These are phyloP conservation scores for Amphipyra tragopoginis DNA, from an alignment of 2,888 invertebrate species.

Conservation along the genomic window DNA sequence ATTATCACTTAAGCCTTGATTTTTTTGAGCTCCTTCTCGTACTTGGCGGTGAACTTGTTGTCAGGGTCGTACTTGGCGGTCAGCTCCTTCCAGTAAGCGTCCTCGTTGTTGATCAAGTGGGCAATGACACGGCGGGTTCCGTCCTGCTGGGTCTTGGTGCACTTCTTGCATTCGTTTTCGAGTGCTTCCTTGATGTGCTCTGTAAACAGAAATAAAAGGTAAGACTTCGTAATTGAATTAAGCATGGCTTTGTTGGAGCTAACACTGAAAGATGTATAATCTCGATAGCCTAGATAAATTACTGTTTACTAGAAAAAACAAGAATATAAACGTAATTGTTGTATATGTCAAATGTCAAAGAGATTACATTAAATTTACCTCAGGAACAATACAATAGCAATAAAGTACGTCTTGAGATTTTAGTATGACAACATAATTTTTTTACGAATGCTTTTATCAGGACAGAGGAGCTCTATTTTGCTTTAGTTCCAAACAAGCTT, in stretches of 20 bases:
- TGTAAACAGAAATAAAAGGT: constrained; percentile 39
- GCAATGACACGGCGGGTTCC: constrained; percentile 68
- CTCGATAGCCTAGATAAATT: no score
- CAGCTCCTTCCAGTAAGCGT: constrained; percentile 76
- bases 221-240: neutral
- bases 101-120: constrained; percentile 71
- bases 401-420: no score
- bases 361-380: no score
- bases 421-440: no score
- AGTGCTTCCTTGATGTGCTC: constrained; percentile 75
- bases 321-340: no score
- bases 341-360: neutral
- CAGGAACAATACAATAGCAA: no score
- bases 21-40: constrained; percentile 72
- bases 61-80: constrained; percentile 78
- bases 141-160: constrained; percentile 66
- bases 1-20: constrained; percentile 49
- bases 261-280: no score
- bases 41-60: constrained; percentile 69
- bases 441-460: no score
- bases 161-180: constrained; percentile 69
- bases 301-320: no score
- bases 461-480: no score
- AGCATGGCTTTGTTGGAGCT: no score
- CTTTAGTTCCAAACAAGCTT: no score